Evolutionary conservation across 2,888 invertebrate species (phyloP).

Genomic region (Dryadula phaetusa): DNA sequence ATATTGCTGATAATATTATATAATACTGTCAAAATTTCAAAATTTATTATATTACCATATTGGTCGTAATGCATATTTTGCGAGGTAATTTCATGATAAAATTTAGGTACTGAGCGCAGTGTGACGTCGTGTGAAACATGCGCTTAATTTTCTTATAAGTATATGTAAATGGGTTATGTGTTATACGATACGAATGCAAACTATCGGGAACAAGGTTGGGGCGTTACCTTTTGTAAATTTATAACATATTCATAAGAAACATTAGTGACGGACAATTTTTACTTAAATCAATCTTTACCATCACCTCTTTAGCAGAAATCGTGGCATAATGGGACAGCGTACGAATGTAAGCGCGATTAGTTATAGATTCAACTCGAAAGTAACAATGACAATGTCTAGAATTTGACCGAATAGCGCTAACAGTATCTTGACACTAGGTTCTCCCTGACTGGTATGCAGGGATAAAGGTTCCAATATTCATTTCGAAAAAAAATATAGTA

Average conservation of each 20-base stretch:
- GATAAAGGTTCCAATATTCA: no score
- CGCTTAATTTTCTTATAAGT: slow-evolving; percentile 34
- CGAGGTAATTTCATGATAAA: slow-evolving; percentile 21
- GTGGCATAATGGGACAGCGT: no score
- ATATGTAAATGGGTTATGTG: slow-evolving; percentile 43
- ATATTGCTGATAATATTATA: no score
- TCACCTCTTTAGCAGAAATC: no score
- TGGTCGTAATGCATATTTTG: background rate
- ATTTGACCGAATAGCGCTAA: no score
- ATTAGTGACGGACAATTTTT: background rate
- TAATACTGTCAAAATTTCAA: slow-evolving; percentile 1
- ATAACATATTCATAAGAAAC: background rate
- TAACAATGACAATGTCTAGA: no score
- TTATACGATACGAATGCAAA: slow-evolving; percentile 35
- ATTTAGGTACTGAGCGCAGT: slow-evolving; percentile 19
- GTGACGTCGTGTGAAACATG: slow-evolving; percentile 32
- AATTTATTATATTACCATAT: slow-evolving; percentile 31
- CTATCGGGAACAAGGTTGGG: slow-evolving; percentile 44
- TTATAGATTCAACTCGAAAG: no score
- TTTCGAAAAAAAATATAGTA: no score
- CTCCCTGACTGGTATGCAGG: no score
- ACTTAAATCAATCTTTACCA: background rate
- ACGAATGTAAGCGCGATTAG: no score
- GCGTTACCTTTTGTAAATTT: slow-evolving; percentile 37
- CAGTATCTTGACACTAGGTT: no score